phyloP scores from a whole-genome alignment of 2,888 invertebrate species.

The Caenorhabditis sp. region DNA sequence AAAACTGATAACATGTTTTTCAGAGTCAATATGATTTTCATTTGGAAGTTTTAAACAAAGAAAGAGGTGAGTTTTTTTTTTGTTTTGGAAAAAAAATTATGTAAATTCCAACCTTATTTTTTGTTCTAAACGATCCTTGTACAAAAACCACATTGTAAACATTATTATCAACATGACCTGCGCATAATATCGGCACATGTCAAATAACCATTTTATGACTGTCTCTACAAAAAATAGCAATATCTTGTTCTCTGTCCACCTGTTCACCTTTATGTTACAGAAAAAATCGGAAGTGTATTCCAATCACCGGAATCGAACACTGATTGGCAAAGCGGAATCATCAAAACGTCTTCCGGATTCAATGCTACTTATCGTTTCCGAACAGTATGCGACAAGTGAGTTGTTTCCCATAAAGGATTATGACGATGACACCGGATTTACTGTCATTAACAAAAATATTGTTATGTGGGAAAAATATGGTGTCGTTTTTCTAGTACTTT shows the following conservation, averaged over 20 bases:
- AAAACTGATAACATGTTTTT: not conserved
- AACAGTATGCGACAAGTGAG: constrained; percentile 20
- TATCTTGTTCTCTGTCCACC: not conserved
- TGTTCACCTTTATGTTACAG: not conserved
- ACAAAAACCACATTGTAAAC: not conserved
- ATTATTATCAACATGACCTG: not conserved
- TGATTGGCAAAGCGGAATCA: not conserved
- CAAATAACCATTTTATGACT: not conserved
- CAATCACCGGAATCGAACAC: not conserved
- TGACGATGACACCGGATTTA: not conserved
- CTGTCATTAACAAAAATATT: not conserved
- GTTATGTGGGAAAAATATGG: not conserved
- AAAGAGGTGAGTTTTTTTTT: not conserved
- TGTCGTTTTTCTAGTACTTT: not conserved
- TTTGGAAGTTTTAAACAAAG: not conserved
- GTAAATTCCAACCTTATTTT: no score
- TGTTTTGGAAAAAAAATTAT: no score
- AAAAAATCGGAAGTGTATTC: not conserved
- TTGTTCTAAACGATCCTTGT: no score
- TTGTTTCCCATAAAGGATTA: not conserved
- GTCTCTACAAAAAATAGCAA: not conserved
- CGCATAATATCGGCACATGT: not conserved
- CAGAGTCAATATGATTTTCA: constrained; percentile 8
- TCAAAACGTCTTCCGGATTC: constrained; percentile 11
- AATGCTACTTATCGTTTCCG: constrained; percentile 23